Base-by-base conservation (phyloP, 2,888 invertebrate genomes). In the Phytoseiulus persimilis region DNA sequence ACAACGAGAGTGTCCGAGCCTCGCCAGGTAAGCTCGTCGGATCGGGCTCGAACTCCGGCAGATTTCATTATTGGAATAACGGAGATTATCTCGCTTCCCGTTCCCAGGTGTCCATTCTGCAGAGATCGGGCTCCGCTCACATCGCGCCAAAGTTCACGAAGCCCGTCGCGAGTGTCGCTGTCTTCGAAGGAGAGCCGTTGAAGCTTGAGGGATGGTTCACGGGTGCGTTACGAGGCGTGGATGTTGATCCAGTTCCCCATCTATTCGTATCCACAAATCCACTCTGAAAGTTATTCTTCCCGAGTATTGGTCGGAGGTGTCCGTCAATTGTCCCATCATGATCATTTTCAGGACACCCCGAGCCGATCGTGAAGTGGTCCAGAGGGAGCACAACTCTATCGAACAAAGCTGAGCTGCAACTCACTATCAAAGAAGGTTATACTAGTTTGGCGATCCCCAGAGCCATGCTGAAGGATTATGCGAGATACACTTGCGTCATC, bases 391-490 rank as follows among this genome's bases (percentile, higher is more conserved):
- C 87, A 9, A 87, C 87, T 23, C 18, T 87, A 18, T 87, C 87
- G 18, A 33, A 87, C 33, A 87, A 87, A 32, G 87, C 87, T 33
- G 87, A 87, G 23, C 33, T 87, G 28, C 87, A 87, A 31, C 28
- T 87, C 6, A 33, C 87, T 3, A 18, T 87, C 1, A 33, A 87
- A 6, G 45, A 87, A 33, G 33, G 87, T 33, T 87, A 87, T 18
- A 87, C 87, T 33, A 39, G 39, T 5, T 45, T 87, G n/a, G 31
- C 45, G 28, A 87, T 87, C 28, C 87, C 87, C 1, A 87, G n/a
- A 32, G 87, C 87, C 32, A 87, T 87, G 87, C 87, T 39, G 87
- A 87, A 87, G 31, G 87, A 87, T 33, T 45, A 87, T 33, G 87
- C 87, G n/a, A 87, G 87, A 14, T 87, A 87, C 31, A 87, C 87